Evolutionary conservation across 2,888 invertebrate genomes (phyloP), one percentile per base, ranked within the genome.

Genomic region (Microctonus brassicae): DNA sequence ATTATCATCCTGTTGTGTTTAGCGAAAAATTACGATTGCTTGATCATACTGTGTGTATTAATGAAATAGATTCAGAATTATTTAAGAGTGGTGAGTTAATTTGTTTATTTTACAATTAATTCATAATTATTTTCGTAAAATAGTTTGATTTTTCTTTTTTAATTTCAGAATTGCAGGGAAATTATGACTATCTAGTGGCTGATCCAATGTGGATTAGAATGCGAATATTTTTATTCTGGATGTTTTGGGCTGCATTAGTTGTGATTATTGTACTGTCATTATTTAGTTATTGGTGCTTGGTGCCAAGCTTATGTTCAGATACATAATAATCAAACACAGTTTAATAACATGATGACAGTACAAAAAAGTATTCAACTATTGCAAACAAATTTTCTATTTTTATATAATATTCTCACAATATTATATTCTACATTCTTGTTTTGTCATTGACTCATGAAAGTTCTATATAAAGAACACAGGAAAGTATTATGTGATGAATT

Each of bases 211-310:
- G 81, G 77, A 83, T 83, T 69, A 84, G 77, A 68, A 61, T 81
- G 24, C 82, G 84, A 4, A 66, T 84, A 10, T 80, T 77, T 65
- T 71, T 84, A 20, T 84, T 84, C 72, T 84, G 84, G 84, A 72
- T 74, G 6, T 79, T 84, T 26, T 84, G 84, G 84, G 70, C 69
- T 6, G 75, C 77, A 4, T 76, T 84, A 33, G 55, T 81, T 60
- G 62, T 77, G 3, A 77, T 82, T 22, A 64, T 84, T 17, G 17
- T 81, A n/a, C 55, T 79, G 34, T 79, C 78, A 24, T 70, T 83
- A 61, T 58, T 81, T 6, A 78, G 74, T 5, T 78, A 81, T 57
- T 80, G 73, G 52, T 81, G 80, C 57, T 33, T 78, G 11, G 13
- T 69, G 10, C 78, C 77, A 5, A 69, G 71, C 11, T 53, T 73